Evolutionary conservation across 2,113 vertebrate genomes (phyloP).

Genomic region (Meriones unguiculatus): DNA sequence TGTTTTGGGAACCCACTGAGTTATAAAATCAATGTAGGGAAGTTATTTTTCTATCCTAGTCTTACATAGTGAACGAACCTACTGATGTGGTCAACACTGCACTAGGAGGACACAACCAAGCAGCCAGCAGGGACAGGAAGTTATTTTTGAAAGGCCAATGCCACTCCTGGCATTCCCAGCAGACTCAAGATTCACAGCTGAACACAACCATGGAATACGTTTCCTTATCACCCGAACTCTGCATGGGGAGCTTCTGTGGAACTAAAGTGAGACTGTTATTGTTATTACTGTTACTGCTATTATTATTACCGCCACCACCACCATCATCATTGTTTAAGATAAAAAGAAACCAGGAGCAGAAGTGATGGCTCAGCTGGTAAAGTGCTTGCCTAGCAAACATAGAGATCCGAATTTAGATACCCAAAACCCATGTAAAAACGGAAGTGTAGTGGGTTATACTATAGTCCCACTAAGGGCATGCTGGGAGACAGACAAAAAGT

Average conservation of each 20-base stretch:
- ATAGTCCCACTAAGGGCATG: background rate
- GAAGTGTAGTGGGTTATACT: background rate
- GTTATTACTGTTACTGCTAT: background rate
- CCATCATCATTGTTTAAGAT: background rate
- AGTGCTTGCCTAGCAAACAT: background rate
- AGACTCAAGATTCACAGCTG: conserved; percentile 38
- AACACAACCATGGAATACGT: background rate
- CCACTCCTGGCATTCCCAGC: background rate
- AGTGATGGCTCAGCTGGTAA: background rate
- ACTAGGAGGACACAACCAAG: background rate
- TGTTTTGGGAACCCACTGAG: conserved; percentile 53
- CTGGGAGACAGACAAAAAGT: background rate
- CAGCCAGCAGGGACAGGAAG: background rate
- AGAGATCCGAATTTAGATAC: too few species aligned
- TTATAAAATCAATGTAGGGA: conserved; percentile 61
- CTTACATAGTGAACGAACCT: background rate
- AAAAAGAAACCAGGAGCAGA: background rate
- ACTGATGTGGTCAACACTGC: background rate
- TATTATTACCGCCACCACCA: background rate
- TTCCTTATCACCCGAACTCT: background rate
- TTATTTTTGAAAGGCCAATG: conserved; percentile 59
- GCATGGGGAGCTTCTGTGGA: conserved; percentile 23
- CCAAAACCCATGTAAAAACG: background rate
- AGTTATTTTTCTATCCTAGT: conserved; percentile 4
- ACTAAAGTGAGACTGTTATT: background rate